phyloP scores from a whole-genome alignment of 2,113 vertebrate genomes.

The Tautogolabrus adspersus region DNA sequence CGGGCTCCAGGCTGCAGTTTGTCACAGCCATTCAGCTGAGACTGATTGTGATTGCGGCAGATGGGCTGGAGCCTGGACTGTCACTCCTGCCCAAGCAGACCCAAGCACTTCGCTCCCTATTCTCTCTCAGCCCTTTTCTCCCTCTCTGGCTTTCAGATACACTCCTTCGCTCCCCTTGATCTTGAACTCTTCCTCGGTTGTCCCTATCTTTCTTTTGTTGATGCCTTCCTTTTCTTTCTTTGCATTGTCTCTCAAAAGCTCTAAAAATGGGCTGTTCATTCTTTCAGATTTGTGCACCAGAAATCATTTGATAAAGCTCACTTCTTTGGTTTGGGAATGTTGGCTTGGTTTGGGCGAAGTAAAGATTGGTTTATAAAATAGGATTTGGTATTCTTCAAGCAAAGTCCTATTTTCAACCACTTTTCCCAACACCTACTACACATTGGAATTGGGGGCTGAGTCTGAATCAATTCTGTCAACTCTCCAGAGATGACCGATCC shows the following conservation, averaged over 20 bases:
- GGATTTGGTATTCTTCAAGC: background rate
- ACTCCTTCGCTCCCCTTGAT: constrained; percentile 38
- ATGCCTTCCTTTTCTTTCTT: constrained; percentile 23
- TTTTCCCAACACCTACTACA: background rate
- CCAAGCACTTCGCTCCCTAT: constrained; percentile 36
- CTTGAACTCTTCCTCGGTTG: constrained; percentile 49
- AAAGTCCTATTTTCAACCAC: constrained; percentile 1
- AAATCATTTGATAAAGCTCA: background rate
- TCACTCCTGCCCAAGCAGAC: constrained; percentile 44
- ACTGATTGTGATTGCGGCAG: constrained; percentile 90
- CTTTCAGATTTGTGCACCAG: too few relatives aligned
- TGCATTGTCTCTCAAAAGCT: background rate
- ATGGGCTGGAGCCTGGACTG: constrained; percentile 83
- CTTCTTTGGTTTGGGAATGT: background rate
- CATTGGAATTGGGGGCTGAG: background rate
- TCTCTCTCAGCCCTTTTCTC: constrained; percentile 11
- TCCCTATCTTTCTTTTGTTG: constrained; percentile 36
- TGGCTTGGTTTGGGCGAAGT: background rate
- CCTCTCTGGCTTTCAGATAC: constrained; percentile 30
- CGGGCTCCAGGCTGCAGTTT: constrained; percentile 84
- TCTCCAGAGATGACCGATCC: too few relatives aligned
- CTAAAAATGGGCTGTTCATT: too few relatives aligned
- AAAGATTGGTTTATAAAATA: background rate
- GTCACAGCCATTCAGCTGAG: constrained; percentile 89
- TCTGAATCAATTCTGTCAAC: background rate